These are phyloP conservation scores for Diorhabda carinulata DNA, from an alignment of 1,140 invertebrate species.

Conservation along the genomic window DNA sequence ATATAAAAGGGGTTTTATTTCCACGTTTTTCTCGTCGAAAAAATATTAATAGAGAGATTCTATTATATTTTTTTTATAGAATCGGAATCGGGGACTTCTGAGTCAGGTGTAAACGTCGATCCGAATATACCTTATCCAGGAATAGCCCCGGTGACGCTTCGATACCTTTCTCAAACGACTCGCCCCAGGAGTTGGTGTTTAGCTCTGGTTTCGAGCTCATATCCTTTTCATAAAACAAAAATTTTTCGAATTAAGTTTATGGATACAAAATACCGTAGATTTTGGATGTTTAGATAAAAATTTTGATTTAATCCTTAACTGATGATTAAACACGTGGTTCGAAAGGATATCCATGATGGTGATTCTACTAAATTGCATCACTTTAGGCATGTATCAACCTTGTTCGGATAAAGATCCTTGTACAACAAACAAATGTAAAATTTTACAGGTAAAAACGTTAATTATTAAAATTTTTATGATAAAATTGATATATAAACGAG, in stretches of 20 bases:
- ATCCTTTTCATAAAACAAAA: slow-evolving; percentile 73
- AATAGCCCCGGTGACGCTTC: slow-evolving; percentile 76
- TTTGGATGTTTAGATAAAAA: too few relatives aligned
- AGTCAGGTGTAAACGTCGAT: slow-evolving; percentile 59
- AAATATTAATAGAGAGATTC: neutral
- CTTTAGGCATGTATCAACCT: slow-evolving; percentile 98
- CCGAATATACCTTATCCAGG: slow-evolving; percentile 82
- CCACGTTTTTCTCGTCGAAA: too few relatives aligned
- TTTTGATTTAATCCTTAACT: slow-evolving; percentile 61
- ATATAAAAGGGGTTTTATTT: too few relatives aligned
- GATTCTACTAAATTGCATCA: slow-evolving; percentile 97
- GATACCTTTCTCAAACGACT: slow-evolving; percentile 82
- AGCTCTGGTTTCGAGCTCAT: slow-evolving; percentile 95
- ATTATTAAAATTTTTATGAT: neutral
- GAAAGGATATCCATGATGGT: slow-evolving; percentile 97
- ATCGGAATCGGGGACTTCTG: slow-evolving; percentile 47
- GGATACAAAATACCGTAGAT: neutral
- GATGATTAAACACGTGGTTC: slow-evolving; percentile 80
- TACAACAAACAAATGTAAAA: slow-evolving; percentile 84
- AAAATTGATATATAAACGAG: too few relatives aligned
- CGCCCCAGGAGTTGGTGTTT: slow-evolving; percentile 87
- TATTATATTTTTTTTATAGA: slow-evolving; percentile 45
- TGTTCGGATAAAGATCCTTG: slow-evolving; percentile 91
- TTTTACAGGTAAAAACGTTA: slow-evolving; percentile 73
- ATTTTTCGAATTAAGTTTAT: neutral